phyloP scores from a whole-genome alignment of 2,797 vertebrate species.

The Delichon dasypus region DNA sequence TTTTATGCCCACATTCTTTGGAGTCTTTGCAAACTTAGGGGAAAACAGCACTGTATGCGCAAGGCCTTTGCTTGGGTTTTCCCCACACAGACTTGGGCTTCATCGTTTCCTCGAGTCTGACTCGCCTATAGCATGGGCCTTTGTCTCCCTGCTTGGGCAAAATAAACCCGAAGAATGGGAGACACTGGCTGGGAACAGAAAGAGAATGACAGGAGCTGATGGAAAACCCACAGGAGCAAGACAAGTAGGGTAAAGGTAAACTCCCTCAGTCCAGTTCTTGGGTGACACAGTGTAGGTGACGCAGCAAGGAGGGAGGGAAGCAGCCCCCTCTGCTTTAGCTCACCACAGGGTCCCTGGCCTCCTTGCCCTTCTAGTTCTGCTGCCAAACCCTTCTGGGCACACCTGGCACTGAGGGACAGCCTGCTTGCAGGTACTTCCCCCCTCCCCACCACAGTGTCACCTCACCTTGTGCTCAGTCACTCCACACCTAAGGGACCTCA shows the following conservation, averaged over 20 bases:
- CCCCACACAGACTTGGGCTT: not conserved
- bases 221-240: not conserved
- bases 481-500: fast-evolving
- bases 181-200: not conserved
- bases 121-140: not conserved
- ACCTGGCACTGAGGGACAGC: fast-evolving
- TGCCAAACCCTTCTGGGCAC: not conserved
- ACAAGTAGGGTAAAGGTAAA: not conserved
- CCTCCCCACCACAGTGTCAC: not conserved
- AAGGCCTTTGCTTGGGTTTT: not conserved
- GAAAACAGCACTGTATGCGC: not conserved
- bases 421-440: not conserved
- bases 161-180: not conserved
- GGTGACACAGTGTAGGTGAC: not conserved
- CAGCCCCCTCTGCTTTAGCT: fast-evolving
- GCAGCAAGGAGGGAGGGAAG: not conserved
- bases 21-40: not conserved
- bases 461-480: not conserved
- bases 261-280: not conserved
- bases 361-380: not conserved
- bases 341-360: too few relatives aligned
- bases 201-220: not conserved
- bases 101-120: not conserved
- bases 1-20: not conserved
- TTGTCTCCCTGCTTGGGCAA: not conserved